phyloP scores from a whole-genome alignment of 2,797 vertebrate species.

The Sardinella longiceps region DNA sequence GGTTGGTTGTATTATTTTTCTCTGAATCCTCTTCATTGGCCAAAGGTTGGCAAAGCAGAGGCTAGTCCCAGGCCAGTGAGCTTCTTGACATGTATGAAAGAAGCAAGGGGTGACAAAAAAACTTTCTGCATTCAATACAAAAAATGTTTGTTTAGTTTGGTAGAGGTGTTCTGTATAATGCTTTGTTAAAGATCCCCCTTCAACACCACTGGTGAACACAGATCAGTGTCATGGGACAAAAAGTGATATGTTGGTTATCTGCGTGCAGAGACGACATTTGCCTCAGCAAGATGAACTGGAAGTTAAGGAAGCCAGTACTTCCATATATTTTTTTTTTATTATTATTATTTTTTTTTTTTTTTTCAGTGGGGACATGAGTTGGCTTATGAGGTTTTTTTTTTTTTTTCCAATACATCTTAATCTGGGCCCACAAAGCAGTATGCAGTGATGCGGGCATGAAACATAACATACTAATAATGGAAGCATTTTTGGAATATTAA shows the following conservation, averaged over 20 bases:
- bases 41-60: conserved; percentile 97
- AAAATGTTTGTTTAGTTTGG: conserved; percentile 97
- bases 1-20: conserved; percentile 99
- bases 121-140: conserved; percentile 99
- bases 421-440: conserved; percentile 87
- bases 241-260: conserved; percentile 84
- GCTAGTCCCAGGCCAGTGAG: conserved; percentile 99
- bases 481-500: conserved; percentile 61
- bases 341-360: conserved; percentile 75
- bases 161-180: conserved; percentile 99
- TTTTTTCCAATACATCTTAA: conserved; percentile 78
- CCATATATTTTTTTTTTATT: conserved; percentile 83
- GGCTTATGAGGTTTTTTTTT: conserved; percentile 84
- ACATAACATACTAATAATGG: conserved; percentile 76
- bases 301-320: conserved; percentile 89
- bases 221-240: conserved; percentile 90
- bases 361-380: conserved; percentile 78
- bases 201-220: conserved; percentile 93
- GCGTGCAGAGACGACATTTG: conserved; percentile 79
- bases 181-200: conserved; percentile 99
- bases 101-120: conserved; percentile 93
- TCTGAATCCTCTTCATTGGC: conserved; percentile 99
- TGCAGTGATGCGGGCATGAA: conserved; percentile 84
- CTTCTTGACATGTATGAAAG: conserved; percentile 92
- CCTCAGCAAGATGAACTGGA: conserved; percentile 85